phyloP scores from a whole-genome alignment of 2,888 invertebrate species.

The Phrixothrix hirtus region DNA sequence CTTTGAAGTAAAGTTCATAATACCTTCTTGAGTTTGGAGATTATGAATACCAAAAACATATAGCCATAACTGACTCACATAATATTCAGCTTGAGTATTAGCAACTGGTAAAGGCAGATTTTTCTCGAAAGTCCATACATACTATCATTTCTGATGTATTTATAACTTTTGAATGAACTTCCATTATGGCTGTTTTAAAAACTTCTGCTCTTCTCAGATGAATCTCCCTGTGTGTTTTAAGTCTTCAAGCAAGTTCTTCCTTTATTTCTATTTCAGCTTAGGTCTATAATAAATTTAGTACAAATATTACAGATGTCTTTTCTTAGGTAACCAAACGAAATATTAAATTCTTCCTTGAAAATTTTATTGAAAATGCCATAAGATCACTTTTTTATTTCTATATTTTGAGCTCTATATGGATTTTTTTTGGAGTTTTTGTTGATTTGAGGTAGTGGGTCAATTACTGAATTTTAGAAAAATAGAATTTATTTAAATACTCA shows the following conservation, averaged over 20 bases:
- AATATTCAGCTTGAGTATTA: constrained; percentile 15
- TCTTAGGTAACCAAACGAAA: background rate
- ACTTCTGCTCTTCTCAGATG: background rate
- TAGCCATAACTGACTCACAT: constrained; percentile 11
- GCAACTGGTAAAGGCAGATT: constrained; percentile 23
- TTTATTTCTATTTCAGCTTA: background rate
- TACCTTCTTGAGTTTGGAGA: constrained; percentile 3
- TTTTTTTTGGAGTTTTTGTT: too few species aligned
- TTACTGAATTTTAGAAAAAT: too few species aligned
- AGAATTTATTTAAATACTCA: too few species aligned
- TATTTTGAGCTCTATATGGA: too few species aligned
- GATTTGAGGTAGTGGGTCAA: too few species aligned
- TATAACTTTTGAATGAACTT: background rate
- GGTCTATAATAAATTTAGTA: background rate
- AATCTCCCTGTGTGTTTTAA: background rate
- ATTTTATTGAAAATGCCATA: too few species aligned
- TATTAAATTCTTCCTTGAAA: background rate
- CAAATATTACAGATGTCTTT: background rate
- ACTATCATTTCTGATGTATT: constrained; percentile 12
- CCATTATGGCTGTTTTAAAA: background rate
- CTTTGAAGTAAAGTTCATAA: constrained; percentile 11
- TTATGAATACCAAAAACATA: constrained; percentile 22
- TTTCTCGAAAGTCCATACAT: constrained; percentile 24
- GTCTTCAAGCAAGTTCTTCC: background rate
- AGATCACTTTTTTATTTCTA: too few species aligned